These are phyloP conservation scores for Plusia festucae DNA, from an alignment of 2,888 invertebrate species.

Conservation along the genomic window DNA sequence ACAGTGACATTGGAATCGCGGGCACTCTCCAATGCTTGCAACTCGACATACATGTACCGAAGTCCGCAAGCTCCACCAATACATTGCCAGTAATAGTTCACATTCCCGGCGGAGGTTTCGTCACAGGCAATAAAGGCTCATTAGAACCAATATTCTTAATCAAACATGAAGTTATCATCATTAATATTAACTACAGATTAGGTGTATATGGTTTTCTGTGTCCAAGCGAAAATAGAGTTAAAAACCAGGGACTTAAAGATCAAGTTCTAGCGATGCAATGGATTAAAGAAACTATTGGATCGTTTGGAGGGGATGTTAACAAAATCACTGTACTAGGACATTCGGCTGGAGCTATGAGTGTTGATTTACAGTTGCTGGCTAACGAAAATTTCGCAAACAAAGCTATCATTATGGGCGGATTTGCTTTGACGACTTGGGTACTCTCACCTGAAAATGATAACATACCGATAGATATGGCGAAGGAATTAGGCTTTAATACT, in stretches of 20 bases:
- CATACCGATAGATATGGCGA: slow-evolving; percentile 32
- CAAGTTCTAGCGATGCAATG: slow-evolving; percentile 72
- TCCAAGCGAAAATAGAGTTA: slow-evolving; percentile 67
- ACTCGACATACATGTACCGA: slow-evolving; percentile 71
- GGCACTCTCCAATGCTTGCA: slow-evolving; percentile 70
- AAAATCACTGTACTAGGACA: slow-evolving; percentile 71
- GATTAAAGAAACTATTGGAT: slow-evolving; percentile 71
- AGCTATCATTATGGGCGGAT: slow-evolving; percentile 71
- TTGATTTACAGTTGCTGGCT: slow-evolving; percentile 71
- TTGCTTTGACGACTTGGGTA: slow-evolving; percentile 58
- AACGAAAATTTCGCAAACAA: slow-evolving; percentile 66
- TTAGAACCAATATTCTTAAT: slow-evolving; percentile 69
- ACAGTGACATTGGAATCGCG: no score
- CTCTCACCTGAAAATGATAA: slow-evolving; percentile 63
- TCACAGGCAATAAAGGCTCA: slow-evolving; percentile 56
- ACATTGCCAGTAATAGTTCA: slow-evolving; percentile 71
- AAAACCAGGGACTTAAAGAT: slow-evolving; percentile 78
- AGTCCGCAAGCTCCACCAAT: slow-evolving; percentile 57
- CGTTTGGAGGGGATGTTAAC: slow-evolving; percentile 73
- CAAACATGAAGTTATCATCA: slow-evolving; percentile 70
- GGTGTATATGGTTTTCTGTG: slow-evolving; percentile 79
- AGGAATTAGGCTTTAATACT: slow-evolving; percentile 29
- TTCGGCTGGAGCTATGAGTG: slow-evolving; percentile 71
- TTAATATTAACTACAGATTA: slow-evolving; percentile 70
- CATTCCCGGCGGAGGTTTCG: slow-evolving; percentile 72